Evolutionary conservation across 2,797 vertebrate species (phyloP).

Genomic region (Triplophysa yarkandensis): DNA sequence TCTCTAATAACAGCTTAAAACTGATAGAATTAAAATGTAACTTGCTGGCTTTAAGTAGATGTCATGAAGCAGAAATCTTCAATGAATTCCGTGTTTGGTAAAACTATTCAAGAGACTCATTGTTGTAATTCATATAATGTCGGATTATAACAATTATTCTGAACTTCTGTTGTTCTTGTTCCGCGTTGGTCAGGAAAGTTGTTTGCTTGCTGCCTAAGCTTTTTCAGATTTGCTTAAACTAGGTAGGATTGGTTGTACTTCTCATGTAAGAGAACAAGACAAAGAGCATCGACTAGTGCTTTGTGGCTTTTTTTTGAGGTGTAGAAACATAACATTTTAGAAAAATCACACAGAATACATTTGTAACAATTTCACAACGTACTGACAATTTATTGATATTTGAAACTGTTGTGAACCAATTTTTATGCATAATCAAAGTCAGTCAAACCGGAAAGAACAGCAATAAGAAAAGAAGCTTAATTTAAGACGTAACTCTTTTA

Average conservation of each 20-base stretch:
- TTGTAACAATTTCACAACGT: not conserved
- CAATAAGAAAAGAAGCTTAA: not conserved
- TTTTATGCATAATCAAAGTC: not conserved
- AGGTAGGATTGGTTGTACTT: constrained; percentile 3
- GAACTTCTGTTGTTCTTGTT: constrained; percentile 1
- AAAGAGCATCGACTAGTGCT: not conserved
- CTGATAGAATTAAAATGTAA: not conserved
- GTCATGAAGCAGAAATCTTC: not conserved
- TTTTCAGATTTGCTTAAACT: not conserved
- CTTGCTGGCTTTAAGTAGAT: not conserved
- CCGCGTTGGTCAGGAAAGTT: not conserved
- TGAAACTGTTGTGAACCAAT: too few relatives aligned
- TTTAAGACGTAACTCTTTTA: not conserved
- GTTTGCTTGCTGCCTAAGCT: not conserved
- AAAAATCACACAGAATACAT: not conserved
- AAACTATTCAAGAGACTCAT: not conserved
- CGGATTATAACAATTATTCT: constrained; percentile 8
- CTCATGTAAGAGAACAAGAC: constrained; percentile 22
- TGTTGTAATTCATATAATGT: constrained; percentile 7
- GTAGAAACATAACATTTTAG: not conserved
- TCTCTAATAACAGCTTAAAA: not conserved
- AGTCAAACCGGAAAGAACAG: too few relatives aligned
- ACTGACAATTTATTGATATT: not conserved
- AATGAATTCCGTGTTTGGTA: not conserved
- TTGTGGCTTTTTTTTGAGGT: not conserved